phyloP scores from a whole-genome alignment of 2,888 invertebrate genomes.

The Latrodectus hesperus region DNA sequence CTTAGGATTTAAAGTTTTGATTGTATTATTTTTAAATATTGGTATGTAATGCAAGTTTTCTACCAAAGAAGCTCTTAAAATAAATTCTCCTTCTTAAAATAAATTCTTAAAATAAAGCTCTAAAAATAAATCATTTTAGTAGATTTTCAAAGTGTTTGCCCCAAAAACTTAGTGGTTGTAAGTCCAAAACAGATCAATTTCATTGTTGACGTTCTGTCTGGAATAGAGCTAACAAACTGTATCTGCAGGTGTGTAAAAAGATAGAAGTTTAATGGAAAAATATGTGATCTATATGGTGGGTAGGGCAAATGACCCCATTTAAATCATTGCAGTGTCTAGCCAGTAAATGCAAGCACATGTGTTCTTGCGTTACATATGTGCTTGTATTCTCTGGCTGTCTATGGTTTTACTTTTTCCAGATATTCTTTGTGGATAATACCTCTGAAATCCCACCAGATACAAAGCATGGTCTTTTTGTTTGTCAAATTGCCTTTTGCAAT shows the following conservation, averaged over 20 bases:
- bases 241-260: constrained; percentile 1
- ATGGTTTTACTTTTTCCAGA: neutral
- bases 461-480: neutral
- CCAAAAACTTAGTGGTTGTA: neutral
- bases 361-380: neutral
- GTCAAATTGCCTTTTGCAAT: neutral
- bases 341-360: neutral
- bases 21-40: too few relatives aligned
- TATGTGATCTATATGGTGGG: neutral
- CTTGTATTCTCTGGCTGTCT: neutral
- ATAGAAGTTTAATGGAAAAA: neutral
- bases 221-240: neutral
- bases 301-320: neutral
- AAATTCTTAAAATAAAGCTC: too few relatives aligned
- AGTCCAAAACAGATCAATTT: constrained; percentile 18
- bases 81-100: too few relatives aligned
- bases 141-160: neutral
- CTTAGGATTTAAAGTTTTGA: too few relatives aligned
- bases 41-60: too few relatives aligned
- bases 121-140: neutral
- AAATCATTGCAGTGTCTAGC: neutral
- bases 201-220: neutral
- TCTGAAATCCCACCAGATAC: too few relatives aligned
- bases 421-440: neutral
- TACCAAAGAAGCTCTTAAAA: too few relatives aligned